Evolutionary conservation across 1,140 invertebrate species (phyloP).

Genomic region (Zaprionus vittiger): DNA sequence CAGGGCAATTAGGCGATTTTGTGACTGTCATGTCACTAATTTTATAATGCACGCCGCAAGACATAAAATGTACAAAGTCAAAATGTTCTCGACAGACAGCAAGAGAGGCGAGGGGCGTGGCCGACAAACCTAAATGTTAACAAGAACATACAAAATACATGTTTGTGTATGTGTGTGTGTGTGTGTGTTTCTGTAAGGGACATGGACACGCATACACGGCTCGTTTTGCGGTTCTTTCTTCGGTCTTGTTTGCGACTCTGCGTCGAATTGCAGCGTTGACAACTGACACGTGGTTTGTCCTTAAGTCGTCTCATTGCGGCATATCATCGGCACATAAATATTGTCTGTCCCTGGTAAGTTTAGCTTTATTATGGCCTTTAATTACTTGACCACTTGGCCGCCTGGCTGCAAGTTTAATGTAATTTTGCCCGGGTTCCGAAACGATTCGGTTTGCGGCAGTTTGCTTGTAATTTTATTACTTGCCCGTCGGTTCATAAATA

Average conservation of each 20-base stretch:
- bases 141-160: slow-evolving; percentile 3
- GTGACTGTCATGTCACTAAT: slow-evolving; percentile 57
- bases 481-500: slow-evolving; percentile 71
- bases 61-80: slow-evolving; percentile 68
- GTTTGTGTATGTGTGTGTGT: not conserved
- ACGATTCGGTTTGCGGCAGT: slow-evolving; percentile 12
- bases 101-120: not conserved
- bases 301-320: slow-evolving; percentile 7
- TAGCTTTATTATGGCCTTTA: slow-evolving; percentile 71
- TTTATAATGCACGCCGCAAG: slow-evolving; percentile 69
- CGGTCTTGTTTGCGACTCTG: slow-evolving; percentile 13
- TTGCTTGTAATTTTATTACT: slow-evolving; percentile 74
- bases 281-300: slow-evolving; percentile 64
- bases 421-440: slow-evolving; percentile 34
- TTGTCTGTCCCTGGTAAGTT: slow-evolving; percentile 19
- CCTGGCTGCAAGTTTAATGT: slow-evolving; percentile 62
- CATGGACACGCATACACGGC: slow-evolving; percentile 28
- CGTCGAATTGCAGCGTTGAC: slow-evolving; percentile 76
- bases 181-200: not conserved
- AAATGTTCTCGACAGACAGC: slow-evolving; percentile 40
- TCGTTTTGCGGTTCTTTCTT: slow-evolving; percentile 40
- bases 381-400: slow-evolving; percentile 63
- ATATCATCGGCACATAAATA: slow-evolving; percentile 10
- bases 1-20: slow-evolving; percentile 37
- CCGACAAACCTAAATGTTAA: slow-evolving; percentile 17